These are phyloP conservation scores for Carollia perspicillata DNA, from an alignment of 2,113 vertebrate species.

Conservation along the genomic window DNA sequence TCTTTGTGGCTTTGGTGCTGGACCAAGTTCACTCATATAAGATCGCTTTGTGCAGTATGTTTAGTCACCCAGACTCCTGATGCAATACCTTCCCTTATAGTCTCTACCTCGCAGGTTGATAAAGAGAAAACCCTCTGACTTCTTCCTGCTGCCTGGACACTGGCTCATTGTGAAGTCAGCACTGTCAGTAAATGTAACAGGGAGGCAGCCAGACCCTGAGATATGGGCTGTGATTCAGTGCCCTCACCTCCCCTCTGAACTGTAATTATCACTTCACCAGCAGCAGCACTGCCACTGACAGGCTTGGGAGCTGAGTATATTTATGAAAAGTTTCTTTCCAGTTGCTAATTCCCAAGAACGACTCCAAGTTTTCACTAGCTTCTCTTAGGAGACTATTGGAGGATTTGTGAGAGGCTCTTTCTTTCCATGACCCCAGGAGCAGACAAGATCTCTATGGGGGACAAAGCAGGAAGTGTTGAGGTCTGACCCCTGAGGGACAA, in stretches of 20 bases:
- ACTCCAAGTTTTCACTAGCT: neutral
- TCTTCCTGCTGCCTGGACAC: no score
- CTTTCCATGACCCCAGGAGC: no score
- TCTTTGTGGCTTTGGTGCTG: neutral
- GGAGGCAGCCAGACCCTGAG: neutral
- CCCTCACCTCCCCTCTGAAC: neutral
- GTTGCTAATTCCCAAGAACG: neutral
- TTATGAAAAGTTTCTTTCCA: neutral
- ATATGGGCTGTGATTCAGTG: neutral
- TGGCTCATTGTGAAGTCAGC: neutral
- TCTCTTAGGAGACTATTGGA: no score
- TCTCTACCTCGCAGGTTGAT: neutral
- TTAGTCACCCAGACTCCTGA: neutral
- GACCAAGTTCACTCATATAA: neutral
- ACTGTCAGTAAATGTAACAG: no score
- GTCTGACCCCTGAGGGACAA: no score
- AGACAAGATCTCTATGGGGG: no score
- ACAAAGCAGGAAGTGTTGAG: no score
- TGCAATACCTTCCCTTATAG: neutral
- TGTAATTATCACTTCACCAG: neutral
- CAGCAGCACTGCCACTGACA: neutral
- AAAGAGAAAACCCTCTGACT: neutral
- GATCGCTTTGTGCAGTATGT: neutral
- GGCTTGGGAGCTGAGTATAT: neutral
- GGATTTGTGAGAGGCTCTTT: no score